phyloP scores from a whole-genome alignment of 2,797 vertebrate genomes.

The Sphaeramia orbicularis region DNA sequence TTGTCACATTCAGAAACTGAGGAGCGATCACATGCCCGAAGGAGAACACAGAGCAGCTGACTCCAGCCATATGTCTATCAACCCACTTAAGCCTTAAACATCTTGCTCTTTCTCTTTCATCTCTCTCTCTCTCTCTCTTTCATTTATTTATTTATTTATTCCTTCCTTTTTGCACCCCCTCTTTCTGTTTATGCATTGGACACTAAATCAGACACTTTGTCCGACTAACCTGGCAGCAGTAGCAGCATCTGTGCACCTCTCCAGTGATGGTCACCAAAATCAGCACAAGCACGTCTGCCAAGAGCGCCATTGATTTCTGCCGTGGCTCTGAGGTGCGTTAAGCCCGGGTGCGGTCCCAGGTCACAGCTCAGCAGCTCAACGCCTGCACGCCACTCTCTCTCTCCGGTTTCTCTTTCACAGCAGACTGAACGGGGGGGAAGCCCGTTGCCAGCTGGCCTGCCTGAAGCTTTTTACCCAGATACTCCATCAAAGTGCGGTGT shows the following conservation, averaged over 20 bases:
- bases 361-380: constrained; percentile 56
- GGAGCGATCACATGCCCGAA: constrained; percentile 17
- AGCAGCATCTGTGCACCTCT: constrained; percentile 16
- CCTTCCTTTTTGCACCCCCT: background rate
- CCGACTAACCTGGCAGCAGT: constrained; percentile 12
- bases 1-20: constrained; percentile 26
- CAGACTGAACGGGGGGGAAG: constrained; percentile 46
- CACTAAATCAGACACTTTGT: background rate
- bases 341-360: constrained; percentile 49
- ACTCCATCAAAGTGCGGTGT: constrained; percentile 66
- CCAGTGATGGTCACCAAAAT: constrained; percentile 44
- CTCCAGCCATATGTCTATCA: constrained; percentile 53
- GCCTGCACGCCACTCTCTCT: constrained; percentile 43
- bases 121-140: background rate
- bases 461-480: constrained; percentile 53
- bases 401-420: constrained; percentile 55
- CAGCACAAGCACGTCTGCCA: constrained; percentile 37
- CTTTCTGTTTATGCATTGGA: background rate
- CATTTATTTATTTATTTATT: background rate
- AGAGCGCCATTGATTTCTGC: constrained; percentile 57
- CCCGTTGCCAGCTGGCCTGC: constrained; percentile 64
- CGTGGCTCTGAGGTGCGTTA: constrained; percentile 26
- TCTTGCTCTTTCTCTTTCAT: constrained; percentile 30
- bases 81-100: constrained; percentile 40
- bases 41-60: constrained; percentile 43